Evolutionary conservation across 2,797 vertebrate species (phyloP), one percentile per base, ranked within the genome.

Genomic region (Ibycter americanus): DNA sequence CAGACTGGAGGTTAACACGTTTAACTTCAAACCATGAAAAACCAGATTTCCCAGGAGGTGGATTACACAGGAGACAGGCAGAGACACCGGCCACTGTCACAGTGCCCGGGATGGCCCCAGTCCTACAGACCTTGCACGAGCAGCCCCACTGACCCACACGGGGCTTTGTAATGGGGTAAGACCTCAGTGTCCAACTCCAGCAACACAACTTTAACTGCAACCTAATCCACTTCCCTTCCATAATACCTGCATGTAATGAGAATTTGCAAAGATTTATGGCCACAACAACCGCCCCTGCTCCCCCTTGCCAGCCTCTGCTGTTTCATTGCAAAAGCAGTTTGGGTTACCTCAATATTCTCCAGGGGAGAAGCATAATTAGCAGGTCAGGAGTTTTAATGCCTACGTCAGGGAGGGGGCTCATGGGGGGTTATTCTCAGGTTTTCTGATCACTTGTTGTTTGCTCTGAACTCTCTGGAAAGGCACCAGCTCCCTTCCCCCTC

Each of bases 191-290:
- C 68, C 83, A 74, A 70, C 34, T 8, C 46, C 83, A 76, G 77
- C 40, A 58, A 49, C 4, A 1, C 32, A 27, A 74, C 63, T 36
- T 38, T 4, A 68, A 15, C 56, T 70, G 67, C 74, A 82, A 27
- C 73, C 73, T 82, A 79, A 97, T 65, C 92, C 70, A 14, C 56
- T 93, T 92, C 72, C 70, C 56, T 95, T 89, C 92, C 47, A 2
- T 40, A 96, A 94, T 92, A 95, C 83, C 87, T 91, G 66, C 88
- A 87, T 0, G 11, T 90, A 89, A 96, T 51, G 93, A 96, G 96
- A 96, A 89, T 95, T 83, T 91, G 72, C 63, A 49, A 78, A 92
- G 95, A 97, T 97, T 97, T 97, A 97, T 31, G 80, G 88, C 87
- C 66, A 36, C 90, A 83, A 81, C 67, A 51, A 77, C 80, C 25